phyloP scores from a whole-genome alignment of 2,113 vertebrate species.

The Orycteropus afer region DNA sequence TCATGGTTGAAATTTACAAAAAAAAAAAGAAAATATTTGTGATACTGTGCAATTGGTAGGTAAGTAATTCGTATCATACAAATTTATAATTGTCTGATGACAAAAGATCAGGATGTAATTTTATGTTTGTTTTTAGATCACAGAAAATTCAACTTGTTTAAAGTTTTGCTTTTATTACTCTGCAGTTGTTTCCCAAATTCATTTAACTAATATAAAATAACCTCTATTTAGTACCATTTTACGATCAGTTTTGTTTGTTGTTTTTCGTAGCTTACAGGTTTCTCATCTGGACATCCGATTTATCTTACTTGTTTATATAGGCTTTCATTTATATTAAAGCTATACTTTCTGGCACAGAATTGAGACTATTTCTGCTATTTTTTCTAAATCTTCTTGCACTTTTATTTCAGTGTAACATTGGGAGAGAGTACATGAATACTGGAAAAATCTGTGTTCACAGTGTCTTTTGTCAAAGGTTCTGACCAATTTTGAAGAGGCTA shows the following conservation, averaged over 20 bases:
- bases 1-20: neutral
- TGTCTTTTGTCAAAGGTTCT: neutral
- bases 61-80: neutral
- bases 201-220: neutral
- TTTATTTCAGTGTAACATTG: neutral
- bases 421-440: neutral
- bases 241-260: neutral
- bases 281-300: neutral
- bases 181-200: neutral
- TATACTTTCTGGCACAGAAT: neutral
- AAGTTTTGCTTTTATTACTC: neutral
- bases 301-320: neutral
- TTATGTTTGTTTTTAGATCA: neutral
- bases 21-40: neutral
- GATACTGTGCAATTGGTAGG: neutral
- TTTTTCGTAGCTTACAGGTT: neutral
- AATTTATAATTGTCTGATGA: neutral
- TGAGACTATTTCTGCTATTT: neutral
- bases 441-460: neutral
- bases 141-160: neutral
- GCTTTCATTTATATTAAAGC: neutral
- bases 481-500: constrained; percentile 31
- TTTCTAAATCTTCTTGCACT: accelerated
- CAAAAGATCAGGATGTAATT: neutral
- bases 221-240: neutral